phyloP scores from a whole-genome alignment of 1,140 invertebrate species.

The Meloidogyne hapla region DNA sequence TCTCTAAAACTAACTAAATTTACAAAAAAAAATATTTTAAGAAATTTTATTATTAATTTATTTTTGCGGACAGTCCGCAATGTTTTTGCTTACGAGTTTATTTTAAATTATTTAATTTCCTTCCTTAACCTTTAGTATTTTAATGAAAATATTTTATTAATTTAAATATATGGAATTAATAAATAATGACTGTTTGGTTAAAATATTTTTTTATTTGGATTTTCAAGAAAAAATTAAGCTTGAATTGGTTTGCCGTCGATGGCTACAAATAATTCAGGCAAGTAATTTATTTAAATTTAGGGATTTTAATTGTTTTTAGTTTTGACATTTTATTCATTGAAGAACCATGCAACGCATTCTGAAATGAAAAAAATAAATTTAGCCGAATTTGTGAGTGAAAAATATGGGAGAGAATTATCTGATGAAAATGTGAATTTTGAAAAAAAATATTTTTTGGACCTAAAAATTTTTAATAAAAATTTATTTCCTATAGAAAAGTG shows the following conservation, averaged over 20 bases:
- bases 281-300: constrained; percentile 7
- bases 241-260: constrained; percentile 32
- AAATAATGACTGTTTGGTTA: constrained; percentile 30
- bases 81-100: too few species aligned
- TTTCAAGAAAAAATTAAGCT: constrained; percentile 35
- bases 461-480: constrained; percentile 2
- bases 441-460: constrained; percentile 11
- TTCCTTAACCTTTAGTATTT: background rate
- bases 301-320: background rate
- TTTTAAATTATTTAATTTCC: too few species aligned
- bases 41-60: too few species aligned
- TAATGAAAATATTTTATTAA: background rate
- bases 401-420: background rate
- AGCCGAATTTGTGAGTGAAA: constrained; percentile 12
- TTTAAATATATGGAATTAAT: constrained; percentile 30
- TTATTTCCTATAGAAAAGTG: constrained; percentile 23
- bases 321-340: constrained; percentile 24
- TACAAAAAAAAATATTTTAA: too few species aligned
- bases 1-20: too few species aligned
- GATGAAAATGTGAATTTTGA: constrained; percentile 2
- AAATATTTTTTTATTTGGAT: constrained; percentile 32
- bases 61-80: too few species aligned
- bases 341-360: constrained; percentile 1
- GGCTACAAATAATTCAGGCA: constrained; percentile 21
- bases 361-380: constrained; percentile 29